A percentile compares a stretch with the other conserved stretches of the same genome.
Conservation (phyloP, 2,113 vertebrate species). For the Epinephelus cyanopodus region DNA sequence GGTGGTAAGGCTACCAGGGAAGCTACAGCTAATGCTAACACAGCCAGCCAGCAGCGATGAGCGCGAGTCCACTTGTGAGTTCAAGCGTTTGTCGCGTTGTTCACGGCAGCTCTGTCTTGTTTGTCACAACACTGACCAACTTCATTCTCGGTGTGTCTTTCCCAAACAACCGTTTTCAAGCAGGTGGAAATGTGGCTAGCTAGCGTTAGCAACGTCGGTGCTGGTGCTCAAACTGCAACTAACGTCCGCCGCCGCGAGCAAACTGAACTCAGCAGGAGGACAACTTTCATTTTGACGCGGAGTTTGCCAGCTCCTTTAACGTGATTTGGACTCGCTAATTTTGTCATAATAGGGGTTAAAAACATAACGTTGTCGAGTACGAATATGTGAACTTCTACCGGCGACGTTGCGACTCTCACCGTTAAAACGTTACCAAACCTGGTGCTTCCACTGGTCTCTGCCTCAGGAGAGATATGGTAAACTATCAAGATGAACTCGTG, state of each 20-base stretch:
- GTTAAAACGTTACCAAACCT: background rate
- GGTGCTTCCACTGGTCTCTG: background rate
- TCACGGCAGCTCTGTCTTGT: background rate
- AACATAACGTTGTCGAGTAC: background rate
- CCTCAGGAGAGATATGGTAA: background rate
- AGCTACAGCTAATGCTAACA: constrained; percentile 73
- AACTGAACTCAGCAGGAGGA: background rate
- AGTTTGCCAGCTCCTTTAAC: background rate
- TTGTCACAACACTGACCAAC: background rate
- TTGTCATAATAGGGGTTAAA: fast-evolving
- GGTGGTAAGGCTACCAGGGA: constrained; percentile 22
- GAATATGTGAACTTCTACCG: constrained; percentile 16
- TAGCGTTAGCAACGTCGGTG: constrained; percentile 51
- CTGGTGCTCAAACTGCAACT: constrained; percentile 22
- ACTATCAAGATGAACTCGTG: background rate
- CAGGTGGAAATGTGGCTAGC: constrained; percentile 60
- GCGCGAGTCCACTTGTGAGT: constrained; percentile 22
- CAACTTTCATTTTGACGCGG: constrained; percentile 24
- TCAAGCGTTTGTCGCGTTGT: background rate
- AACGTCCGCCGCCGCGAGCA: constrained; percentile 12
- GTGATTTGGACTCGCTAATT: background rate
- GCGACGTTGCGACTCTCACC: background rate
- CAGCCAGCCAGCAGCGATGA: background rate
- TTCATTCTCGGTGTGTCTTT: background rate
- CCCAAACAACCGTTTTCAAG: background rate